Evolutionary conservation across 2,113 vertebrate genomes (phyloP).

Genomic region (Hippoglossus stenolepis): DNA sequence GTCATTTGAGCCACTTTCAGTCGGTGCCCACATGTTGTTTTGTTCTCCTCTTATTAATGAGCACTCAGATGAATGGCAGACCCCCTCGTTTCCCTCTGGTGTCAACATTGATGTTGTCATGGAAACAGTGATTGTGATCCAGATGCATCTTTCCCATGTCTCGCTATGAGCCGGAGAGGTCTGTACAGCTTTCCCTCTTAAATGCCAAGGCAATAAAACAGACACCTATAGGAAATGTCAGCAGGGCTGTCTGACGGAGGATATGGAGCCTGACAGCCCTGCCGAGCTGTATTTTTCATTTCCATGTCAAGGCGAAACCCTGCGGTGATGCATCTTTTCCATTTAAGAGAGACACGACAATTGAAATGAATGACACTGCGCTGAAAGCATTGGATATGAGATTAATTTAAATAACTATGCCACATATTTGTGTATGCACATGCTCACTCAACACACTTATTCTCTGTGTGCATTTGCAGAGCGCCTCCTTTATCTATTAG

Average conservation of each 20-base stretch:
- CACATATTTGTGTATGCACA: background rate
- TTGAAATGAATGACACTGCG: slow-evolving; percentile 27
- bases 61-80: slow-evolving; percentile 48
- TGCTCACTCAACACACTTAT: slow-evolving; percentile 1
- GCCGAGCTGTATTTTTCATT: slow-evolving; percentile 49
- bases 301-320: slow-evolving; percentile 26
- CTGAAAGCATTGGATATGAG: slow-evolving; percentile 18
- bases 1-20: slow-evolving; percentile 25
- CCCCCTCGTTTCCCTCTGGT: slow-evolving; percentile 25
- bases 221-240: slow-evolving; percentile 70
- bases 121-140: slow-evolving; percentile 70
- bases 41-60: slow-evolving; percentile 49
- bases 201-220: slow-evolving; percentile 68
- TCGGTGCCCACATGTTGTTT: slow-evolving; percentile 23
- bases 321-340: slow-evolving; percentile 21
- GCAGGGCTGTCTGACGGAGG: slow-evolving; percentile 14
- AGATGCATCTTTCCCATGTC: slow-evolving; percentile 30
- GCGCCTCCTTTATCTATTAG: slow-evolving; percentile 8
- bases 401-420: slow-evolving; percentile 6
- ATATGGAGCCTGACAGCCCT: slow-evolving; percentile 44
- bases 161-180: slow-evolving; percentile 25
- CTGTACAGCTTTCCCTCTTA: slow-evolving; percentile 36
- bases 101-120: slow-evolving; percentile 73
- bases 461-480: slow-evolving; percentile 1
- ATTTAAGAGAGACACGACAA: slow-evolving; percentile 31